These are phyloP conservation scores for Cochlearius cochlearius DNA, from an alignment of 2,113 vertebrate genomes.

Conservation along the genomic window DNA sequence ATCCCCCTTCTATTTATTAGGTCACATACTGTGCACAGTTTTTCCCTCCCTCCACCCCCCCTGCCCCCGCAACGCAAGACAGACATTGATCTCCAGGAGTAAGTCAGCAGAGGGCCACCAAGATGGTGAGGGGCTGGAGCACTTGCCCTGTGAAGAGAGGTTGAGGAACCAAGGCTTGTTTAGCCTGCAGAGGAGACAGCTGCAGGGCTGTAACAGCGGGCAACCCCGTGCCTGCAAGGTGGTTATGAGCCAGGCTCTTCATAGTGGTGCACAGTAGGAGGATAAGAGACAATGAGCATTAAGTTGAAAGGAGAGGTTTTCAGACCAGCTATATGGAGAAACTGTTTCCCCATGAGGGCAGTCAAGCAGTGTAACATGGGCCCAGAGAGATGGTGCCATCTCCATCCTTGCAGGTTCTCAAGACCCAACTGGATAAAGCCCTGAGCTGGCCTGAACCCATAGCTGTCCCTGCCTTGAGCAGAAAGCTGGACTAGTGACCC, in stretches of 20 bases:
- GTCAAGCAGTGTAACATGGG: background rate
- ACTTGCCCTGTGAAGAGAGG: background rate
- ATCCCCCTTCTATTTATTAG: background rate
- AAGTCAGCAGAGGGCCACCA: background rate
- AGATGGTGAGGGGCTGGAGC: background rate
- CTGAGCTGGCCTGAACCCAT: background rate
- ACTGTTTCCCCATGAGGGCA: background rate
- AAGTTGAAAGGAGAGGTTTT: background rate
- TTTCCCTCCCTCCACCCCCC: no score
- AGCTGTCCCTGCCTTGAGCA: background rate
- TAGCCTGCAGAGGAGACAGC: background rate
- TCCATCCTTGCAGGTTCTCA: background rate
- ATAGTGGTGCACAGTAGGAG: background rate
- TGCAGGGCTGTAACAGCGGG: background rate
- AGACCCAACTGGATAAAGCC: background rate
- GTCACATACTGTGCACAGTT: background rate
- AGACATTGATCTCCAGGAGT: background rate
- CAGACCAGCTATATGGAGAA: background rate
- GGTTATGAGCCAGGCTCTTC: background rate
- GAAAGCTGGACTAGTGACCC: background rate
- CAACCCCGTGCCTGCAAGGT: background rate
- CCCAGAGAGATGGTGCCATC: background rate
- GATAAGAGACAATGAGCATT: background rate
- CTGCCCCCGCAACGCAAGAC: background rate
- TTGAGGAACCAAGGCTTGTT: background rate